phyloP scores from a whole-genome alignment of 2,113 vertebrate species.

The Brachyistius frenatus region DNA sequence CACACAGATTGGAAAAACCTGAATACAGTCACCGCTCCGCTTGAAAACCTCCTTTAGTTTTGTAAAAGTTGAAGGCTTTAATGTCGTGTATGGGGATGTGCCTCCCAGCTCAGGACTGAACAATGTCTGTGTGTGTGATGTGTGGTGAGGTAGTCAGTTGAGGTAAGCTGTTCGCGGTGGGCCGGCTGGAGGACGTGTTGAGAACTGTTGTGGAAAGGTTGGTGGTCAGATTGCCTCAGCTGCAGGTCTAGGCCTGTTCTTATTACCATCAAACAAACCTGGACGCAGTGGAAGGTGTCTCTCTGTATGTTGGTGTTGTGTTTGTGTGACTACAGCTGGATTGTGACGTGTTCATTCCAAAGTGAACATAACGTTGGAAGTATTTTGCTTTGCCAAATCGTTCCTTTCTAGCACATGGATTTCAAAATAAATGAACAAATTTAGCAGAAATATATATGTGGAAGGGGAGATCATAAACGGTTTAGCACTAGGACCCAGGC shows the following conservation, averaged over 20 bases:
- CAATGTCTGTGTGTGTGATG: slow-evolving; percentile 17
- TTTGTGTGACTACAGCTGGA: slow-evolving; percentile 11
- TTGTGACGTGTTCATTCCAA: slow-evolving; percentile 8
- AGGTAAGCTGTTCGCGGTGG: slow-evolving; percentile 29
- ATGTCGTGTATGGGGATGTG: background rate
- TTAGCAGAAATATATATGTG: too few species aligned
- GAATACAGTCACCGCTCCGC: background rate
- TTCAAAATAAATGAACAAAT: too few species aligned
- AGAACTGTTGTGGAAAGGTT: slow-evolving; percentile 58
- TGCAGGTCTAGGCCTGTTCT: slow-evolving; percentile 58
- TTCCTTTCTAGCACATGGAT: too few species aligned
- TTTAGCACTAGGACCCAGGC: too few species aligned
- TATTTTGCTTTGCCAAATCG: background rate
- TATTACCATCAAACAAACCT: slow-evolving; percentile 33
- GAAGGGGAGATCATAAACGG: too few species aligned
- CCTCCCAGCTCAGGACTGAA: background rate
- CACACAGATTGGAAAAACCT: background rate
- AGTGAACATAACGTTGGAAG: background rate
- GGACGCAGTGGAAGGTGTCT: slow-evolving; percentile 10
- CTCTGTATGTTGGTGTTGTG: background rate
- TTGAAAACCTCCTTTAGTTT: slow-evolving; percentile 10
- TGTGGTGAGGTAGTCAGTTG: slow-evolving; percentile 20
- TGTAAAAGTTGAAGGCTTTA: slow-evolving; percentile 9
- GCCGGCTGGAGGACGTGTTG: slow-evolving; percentile 58
- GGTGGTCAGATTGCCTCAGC: slow-evolving; percentile 51